phyloP scores from a whole-genome alignment of 2,888 invertebrate species.

The Crepidodera aurea region DNA sequence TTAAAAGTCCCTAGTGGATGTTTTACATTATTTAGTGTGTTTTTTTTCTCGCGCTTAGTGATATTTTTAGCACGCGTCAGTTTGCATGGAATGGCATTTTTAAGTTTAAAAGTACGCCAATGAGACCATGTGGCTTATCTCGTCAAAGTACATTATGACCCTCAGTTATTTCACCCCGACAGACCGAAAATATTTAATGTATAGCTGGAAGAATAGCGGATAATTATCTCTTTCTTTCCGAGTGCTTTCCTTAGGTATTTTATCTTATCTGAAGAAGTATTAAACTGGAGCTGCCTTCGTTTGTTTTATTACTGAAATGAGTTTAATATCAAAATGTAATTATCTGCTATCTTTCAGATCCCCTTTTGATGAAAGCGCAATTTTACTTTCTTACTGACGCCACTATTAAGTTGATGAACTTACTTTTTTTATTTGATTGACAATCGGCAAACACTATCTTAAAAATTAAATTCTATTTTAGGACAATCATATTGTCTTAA shows the following conservation, averaged over 20 bases:
- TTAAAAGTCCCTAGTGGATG: too few relatives aligned
- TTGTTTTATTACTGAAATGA: slow-evolving; percentile 47
- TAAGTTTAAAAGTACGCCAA: not conserved
- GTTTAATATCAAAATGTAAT: slow-evolving; percentile 48
- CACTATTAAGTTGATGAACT: slow-evolving; percentile 30
- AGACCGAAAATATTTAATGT: slow-evolving; percentile 35
- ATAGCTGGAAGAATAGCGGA: slow-evolving; percentile 33
- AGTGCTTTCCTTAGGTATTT: slow-evolving; percentile 39
- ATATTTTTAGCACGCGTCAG: too few relatives aligned
- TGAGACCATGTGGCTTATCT: slow-evolving; percentile 24
- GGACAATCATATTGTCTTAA: too few relatives aligned
- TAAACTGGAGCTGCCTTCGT: slow-evolving; percentile 40
- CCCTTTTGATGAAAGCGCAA: slow-evolving; percentile 30
- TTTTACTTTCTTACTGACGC: slow-evolving; percentile 34
- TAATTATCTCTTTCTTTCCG: slow-evolving; percentile 40
- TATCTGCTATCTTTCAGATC: slow-evolving; percentile 44
- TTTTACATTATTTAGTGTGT: too few relatives aligned
- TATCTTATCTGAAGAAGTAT: slow-evolving; percentile 45
- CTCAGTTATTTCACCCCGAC: slow-evolving; percentile 12
- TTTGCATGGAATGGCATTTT: too few relatives aligned
- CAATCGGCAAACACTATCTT: too few relatives aligned
- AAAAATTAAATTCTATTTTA: too few relatives aligned
- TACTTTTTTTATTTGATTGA: too few relatives aligned
- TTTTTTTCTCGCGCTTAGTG: too few relatives aligned
- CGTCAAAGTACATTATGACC: slow-evolving; percentile 27